Evolutionary conservation across 2,113 vertebrate genomes (phyloP).

Genomic region (Anhinga anhinga): DNA sequence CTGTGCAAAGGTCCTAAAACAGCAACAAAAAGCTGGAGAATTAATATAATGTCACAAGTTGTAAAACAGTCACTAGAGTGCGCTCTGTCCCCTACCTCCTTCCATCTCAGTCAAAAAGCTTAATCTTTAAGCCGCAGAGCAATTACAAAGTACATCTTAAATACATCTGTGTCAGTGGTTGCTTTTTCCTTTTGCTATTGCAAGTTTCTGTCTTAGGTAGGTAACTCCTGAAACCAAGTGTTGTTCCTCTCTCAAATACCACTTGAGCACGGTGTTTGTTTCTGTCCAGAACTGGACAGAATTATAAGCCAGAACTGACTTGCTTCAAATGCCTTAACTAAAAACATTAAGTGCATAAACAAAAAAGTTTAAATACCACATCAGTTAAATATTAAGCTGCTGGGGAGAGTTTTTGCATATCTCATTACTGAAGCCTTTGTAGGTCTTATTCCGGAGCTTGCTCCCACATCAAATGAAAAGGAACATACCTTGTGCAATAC

Average conservation of each 20-base stretch:
- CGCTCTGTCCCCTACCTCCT: not conserved
- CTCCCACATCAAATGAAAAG: not conserved
- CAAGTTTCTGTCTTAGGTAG: not conserved
- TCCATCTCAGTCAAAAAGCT: not conserved
- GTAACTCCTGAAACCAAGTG: not conserved
- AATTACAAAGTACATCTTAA: not conserved
- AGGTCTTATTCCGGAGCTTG: not conserved
- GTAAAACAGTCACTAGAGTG: not conserved
- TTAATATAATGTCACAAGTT: not conserved
- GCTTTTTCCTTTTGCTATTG: not conserved
- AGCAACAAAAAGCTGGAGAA: slow-evolving; percentile 12
- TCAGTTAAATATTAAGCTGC: not conserved
- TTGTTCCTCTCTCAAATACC: not conserved
- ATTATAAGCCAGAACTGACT: not conserved
- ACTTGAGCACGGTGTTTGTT: not conserved
- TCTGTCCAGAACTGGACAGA: not conserved
- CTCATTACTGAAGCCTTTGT: not conserved
- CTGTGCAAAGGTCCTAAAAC: slow-evolving; percentile 90
- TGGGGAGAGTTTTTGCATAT: not conserved
- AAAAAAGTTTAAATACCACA: not conserved
- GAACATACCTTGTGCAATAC: not conserved
- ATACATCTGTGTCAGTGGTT: not conserved
- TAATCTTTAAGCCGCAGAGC: not conserved
- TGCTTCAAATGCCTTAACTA: not conserved
- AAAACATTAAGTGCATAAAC: not conserved